These are phyloP conservation scores for Cantharis flavilabris DNA, from an alignment of 2,888 invertebrate species.

Conservation along the genomic window DNA sequence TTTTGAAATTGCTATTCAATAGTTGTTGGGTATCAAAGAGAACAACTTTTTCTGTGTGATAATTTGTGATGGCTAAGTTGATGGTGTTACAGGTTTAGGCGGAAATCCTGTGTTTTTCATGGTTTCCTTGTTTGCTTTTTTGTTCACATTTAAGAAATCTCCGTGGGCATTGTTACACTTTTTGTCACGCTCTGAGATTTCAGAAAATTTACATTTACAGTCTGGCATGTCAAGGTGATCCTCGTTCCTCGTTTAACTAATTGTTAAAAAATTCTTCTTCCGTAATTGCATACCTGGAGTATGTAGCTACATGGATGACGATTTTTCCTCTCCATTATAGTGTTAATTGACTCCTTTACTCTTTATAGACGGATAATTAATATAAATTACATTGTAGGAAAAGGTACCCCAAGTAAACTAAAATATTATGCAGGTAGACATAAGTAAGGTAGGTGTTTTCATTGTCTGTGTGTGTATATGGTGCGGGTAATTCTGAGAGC, in stretches of 20 bases:
- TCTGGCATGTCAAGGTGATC: background rate
- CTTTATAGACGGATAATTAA: background rate
- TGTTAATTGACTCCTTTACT: background rate
- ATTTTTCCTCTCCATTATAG: background rate
- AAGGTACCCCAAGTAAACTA: background rate
- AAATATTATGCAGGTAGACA: conserved; percentile 19
- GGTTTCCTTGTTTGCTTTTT: conserved; percentile 24
- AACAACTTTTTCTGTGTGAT: background rate
- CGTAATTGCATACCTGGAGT: background rate
- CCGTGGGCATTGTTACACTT: conserved; percentile 8
- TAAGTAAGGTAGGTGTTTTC: conserved; percentile 27
- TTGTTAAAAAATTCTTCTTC: background rate
- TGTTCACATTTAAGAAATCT: conserved; percentile 21
- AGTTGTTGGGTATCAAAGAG: background rate
- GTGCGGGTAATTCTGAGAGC: conserved; percentile 33
- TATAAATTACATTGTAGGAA: background rate
- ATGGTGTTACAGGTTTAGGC: conserved; percentile 21
- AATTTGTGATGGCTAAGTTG: background rate
- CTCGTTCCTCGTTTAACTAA: background rate
- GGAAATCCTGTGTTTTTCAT: conserved; percentile 25
- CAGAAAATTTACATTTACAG: background rate
- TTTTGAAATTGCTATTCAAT: background rate
- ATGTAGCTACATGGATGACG: background rate
- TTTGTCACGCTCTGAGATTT: conserved; percentile 20
- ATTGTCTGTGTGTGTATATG: conserved; percentile 30